A percentile compares a stretch with the other conserved stretches of the same genome.
These are phyloP conservation scores for Mechanitis mazaeus DNA, from an alignment of 2,888 invertebrate species.

Conservation along the genomic window DNA sequence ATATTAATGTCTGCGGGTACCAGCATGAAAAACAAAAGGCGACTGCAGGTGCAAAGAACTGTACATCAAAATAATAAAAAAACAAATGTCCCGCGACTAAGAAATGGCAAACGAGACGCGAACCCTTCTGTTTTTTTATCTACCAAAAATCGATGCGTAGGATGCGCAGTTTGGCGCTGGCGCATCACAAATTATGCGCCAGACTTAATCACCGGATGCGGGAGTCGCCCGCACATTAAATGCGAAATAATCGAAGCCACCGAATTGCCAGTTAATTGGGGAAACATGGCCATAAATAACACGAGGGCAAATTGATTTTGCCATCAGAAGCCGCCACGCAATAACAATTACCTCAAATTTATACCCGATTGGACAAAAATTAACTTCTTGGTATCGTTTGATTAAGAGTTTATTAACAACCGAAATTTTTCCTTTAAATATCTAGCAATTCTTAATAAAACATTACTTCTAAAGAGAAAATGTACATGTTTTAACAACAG, in stretches of 20 bases:
- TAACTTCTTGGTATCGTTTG: constrained; percentile 60
- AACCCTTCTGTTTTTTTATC: constrained; percentile 62
- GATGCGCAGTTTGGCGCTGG: constrained; percentile 55
- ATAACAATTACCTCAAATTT: constrained; percentile 62
- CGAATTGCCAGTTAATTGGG: constrained; percentile 75
- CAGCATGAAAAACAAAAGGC: constrained; percentile 53
- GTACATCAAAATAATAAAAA: constrained; percentile 60
- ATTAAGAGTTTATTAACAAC: constrained; percentile 55
- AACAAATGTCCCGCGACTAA: constrained; percentile 34
- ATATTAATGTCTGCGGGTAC: constrained; percentile 40
- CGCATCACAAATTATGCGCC: constrained; percentile 72
- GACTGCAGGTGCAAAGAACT: constrained; percentile 67
- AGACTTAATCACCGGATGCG: constrained; percentile 75
- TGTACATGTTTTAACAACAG: constrained; percentile 25
- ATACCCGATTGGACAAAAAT: constrained; percentile 60
- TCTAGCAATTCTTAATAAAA: too few relatives aligned
- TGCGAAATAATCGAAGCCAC: constrained; percentile 75
- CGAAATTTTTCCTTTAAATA: constrained; percentile 48
- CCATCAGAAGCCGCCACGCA: constrained; percentile 45
- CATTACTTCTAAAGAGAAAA: background rate
- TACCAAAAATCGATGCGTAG: constrained; percentile 67
- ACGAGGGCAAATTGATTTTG: constrained; percentile 66
- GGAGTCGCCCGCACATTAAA: constrained; percentile 73
- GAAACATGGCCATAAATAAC: constrained; percentile 70
- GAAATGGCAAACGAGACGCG: constrained; percentile 33